These are phyloP conservation scores for Acleris laterana DNA, from an alignment of 2,888 invertebrate species.

Conservation along the genomic window DNA sequence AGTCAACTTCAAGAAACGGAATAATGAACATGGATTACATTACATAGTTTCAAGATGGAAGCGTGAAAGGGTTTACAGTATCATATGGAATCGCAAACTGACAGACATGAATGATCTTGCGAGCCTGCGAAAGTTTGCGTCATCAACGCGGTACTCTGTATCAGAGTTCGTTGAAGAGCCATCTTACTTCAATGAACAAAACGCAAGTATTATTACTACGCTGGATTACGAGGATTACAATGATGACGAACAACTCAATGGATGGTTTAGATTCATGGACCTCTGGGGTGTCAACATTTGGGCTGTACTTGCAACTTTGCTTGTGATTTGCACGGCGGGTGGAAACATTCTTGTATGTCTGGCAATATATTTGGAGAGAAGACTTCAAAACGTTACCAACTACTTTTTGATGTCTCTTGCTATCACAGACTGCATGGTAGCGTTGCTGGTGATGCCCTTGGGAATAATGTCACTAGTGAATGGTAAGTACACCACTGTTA, in stretches of 20 bases:
- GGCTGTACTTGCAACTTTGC: slow-evolving; percentile 89
- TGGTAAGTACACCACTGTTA: slow-evolving; percentile 84
- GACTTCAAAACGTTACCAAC: slow-evolving; percentile 98
- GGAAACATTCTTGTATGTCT: slow-evolving; percentile 97
- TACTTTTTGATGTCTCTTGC: slow-evolving; percentile 98
- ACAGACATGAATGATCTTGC: slow-evolving; percentile 13
- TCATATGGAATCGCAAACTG: background rate
- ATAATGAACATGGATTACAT: too few species aligned
- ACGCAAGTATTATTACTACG: slow-evolving; percentile 18
- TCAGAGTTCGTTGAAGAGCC: slow-evolving; percentile 16
- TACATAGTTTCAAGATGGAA: background rate
- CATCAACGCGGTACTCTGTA: slow-evolving; percentile 10
- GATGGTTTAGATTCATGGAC: slow-evolving; percentile 47
- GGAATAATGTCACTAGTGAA: slow-evolving; percentile 92
- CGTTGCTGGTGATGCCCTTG: slow-evolving; percentile 97
- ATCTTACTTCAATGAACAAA: slow-evolving; percentile 12
- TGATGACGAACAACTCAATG: slow-evolving; percentile 41
- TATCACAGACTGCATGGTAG: slow-evolving; percentile 97
- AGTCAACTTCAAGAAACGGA: too few species aligned
- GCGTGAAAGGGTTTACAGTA: background rate
- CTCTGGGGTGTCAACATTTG: slow-evolving; percentile 85
- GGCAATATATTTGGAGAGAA: slow-evolving; percentile 95
- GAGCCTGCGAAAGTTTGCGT: slow-evolving; percentile 11
- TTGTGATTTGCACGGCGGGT: slow-evolving; percentile 94
- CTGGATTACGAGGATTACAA: slow-evolving; percentile 38